Evolutionary conservation across 2,888 invertebrate species (phyloP), one percentile per base, ranked within the genome.

Genomic region (Barypeithes pellucidus): DNA sequence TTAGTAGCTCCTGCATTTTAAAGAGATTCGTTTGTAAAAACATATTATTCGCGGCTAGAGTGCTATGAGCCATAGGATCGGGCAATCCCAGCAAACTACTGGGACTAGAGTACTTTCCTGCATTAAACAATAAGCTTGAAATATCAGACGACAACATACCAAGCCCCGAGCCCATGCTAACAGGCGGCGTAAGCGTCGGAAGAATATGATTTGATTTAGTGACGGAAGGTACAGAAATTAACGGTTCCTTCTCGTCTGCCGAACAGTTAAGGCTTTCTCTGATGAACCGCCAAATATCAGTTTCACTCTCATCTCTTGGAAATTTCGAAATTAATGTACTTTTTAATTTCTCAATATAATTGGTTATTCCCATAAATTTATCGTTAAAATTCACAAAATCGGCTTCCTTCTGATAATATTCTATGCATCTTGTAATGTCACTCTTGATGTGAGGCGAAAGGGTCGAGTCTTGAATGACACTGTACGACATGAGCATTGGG

Each of bases 401-500:
- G 52, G 88, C 88, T 72, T 91, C 90, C 76, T 91, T 90, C 73
- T 90, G 90, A 83, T 96, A 96, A 85, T 95, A 96, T 79, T 95
- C 94, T 12, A 94, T 92, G 81, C 95, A 92, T 82, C 92, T 91
- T 85, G 93, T 92, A 89, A 97, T 95, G 87, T 96, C 95, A 77
- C 92, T 92, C 85, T 95, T 92, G 12, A 95, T 90, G 81, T 94
- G 93, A 77, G 93, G 90, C 0, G 95, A 91, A 66, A 97, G 88
- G 80, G 93, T 92, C 65, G 92, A 91, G 81, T 97, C 97, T 80
- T 95, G 93, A 2, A 93, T 87, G 76, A 96, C 90, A 75, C 93
- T 94, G 83, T 96, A 96, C 77, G 94, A 94, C 87, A 98, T 92
- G 54, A 94, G 88, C 91, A 98, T 93, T 0, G 98, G 98, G 52